Percentiles rank a stretch among this genome's conserved stretches.
phyloP scores from a whole-genome alignment of 2,888 invertebrate genomes.

The Caenorhabditis angaria region DNA sequence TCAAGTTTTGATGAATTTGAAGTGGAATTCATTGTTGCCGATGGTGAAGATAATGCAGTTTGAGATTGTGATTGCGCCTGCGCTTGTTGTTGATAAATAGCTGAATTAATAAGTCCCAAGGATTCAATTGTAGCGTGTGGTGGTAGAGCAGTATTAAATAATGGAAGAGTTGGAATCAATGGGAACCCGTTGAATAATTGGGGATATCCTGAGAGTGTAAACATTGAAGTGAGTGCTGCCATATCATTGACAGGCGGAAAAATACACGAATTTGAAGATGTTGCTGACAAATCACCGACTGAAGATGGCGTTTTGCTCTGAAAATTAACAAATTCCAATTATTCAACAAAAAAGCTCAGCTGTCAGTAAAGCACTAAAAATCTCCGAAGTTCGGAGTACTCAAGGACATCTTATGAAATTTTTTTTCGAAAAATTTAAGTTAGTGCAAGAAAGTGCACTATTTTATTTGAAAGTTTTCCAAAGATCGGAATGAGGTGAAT shows the following conservation, averaged over 20 bases:
- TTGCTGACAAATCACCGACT: conserved; percentile 26
- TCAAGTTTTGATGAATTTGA: conserved; percentile 24
- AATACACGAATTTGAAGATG: conserved; percentile 30
- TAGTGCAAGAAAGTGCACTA: neutral
- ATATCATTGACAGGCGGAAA: conserved; percentile 37
- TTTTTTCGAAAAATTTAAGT: too few relatives aligned
- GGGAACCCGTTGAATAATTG: conserved; percentile 26
- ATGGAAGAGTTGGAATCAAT: conserved; percentile 24
- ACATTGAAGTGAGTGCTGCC: conserved; percentile 29
- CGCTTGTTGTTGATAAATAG: conserved; percentile 34
- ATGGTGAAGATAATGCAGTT: conserved; percentile 19
- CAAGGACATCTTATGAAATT: too few relatives aligned
- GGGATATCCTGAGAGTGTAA: conserved; percentile 29
- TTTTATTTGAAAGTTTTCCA: neutral
- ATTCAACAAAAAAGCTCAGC: neutral
- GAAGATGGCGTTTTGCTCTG: conserved; percentile 35
- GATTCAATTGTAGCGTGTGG: conserved; percentile 38
- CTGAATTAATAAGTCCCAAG: conserved; percentile 41
- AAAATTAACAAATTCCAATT: conserved; percentile 4
- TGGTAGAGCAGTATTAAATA: conserved; percentile 23
- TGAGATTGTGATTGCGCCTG: conserved; percentile 21
- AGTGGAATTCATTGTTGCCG: conserved; percentile 14
- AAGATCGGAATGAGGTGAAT: neutral
- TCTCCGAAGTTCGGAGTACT: neutral
- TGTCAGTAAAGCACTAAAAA: neutral